Evolutionary conservation across 2,797 vertebrate genomes (phyloP), one percentile per base, ranked within the genome.

Genomic region (Poeciliopsis presidionis): DNA sequence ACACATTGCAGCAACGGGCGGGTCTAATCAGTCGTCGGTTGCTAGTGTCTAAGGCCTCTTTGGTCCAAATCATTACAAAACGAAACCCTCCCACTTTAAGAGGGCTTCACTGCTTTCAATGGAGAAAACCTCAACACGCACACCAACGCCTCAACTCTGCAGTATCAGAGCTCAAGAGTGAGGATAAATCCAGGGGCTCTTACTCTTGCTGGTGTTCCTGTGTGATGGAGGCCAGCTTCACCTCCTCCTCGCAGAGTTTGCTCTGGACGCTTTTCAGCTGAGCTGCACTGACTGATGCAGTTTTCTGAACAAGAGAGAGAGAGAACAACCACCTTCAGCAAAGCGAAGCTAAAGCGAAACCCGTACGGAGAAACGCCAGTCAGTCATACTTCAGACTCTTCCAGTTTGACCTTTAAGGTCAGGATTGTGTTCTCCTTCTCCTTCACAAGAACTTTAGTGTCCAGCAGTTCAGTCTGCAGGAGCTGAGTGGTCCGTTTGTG

Each of bases 261-360:
- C 81, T 93, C 89, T 91, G 95, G 20, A 98, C 93, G 41, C 88
- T 70, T 51, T 97, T 96, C 81, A 97, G 92, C 94, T 98, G 95
- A 36, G 87, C 93, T 80, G 89, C 94, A 76, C 93, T 94, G 3
- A 95, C 90, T 0, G 94, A 81, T 5, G 88, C 82, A 77, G 91
- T 96, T 89, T 92, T 92, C 90, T 96, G 80, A 69, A 77, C 76
- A 22, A 41, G 79, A 41, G 39, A 41, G n/a, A 41, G 79, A n/a
- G 0, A 73, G 0, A 73, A 39, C 13, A 12, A n/a, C 4, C 30
- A 14, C 22, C 1, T 7, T 30, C 30, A 55, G 72, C 36, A 77
- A 72, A 71, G 9, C 43, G 47, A 3, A 28, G 5, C 0, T 18
- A 0, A 22, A 47, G 2, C 49, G 14, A 3, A 39, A 25, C 0